Base-by-base conservation (phyloP, 2,888 invertebrate genomes). In the Masnerella sp. region DNA sequence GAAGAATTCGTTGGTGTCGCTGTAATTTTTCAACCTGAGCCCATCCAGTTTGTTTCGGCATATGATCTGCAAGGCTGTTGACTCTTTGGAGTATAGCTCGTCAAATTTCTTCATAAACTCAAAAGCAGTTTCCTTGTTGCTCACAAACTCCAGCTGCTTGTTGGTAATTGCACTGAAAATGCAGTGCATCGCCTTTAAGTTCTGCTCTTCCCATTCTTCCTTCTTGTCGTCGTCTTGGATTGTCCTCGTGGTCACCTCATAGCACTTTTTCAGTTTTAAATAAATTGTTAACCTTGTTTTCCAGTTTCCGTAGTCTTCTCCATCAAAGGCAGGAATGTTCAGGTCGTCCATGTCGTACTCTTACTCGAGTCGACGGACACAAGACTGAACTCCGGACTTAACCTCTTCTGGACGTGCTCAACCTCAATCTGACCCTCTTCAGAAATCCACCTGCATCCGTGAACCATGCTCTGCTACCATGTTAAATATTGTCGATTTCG, bases 51-150 rank as follows among this genome's bases (percentile, higher is more conserved):
- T 79, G 34, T 79, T 80, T 70, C 79, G 59, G n/a, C 61, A 75
- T 1, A 75, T 32, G 8, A 81, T 79, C 38, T 80, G 78, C n/a
- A 80, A 28, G 0, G 78, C 77, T 15, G 78, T 79, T 5, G 78
- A 80, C 49, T 80, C 74, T 22, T 74, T 77, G 17, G 70, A 45
- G 38, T 79, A 79, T 18, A 78, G 8, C 14, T 65, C 43, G 45
- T 82, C 76, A 34, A 81, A 77, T 34, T 80, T 80, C 30, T 75
- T 69, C 4, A 82, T 78, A 1, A 81, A 78, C 30, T 49, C 62
- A 25, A 45, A 74, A 0, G 78, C 75, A 1, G 77, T 76, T 34
- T 72, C 65, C 43, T 72, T 17, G 4, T 77, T 75, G 30, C 65
- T 22, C 11, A 77, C 51, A 32, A 68, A 77, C 51, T 78, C 76